Evolutionary conservation across 1,140 invertebrate genomes (phyloP).

Genomic region (Heterodera carotae): DNA sequence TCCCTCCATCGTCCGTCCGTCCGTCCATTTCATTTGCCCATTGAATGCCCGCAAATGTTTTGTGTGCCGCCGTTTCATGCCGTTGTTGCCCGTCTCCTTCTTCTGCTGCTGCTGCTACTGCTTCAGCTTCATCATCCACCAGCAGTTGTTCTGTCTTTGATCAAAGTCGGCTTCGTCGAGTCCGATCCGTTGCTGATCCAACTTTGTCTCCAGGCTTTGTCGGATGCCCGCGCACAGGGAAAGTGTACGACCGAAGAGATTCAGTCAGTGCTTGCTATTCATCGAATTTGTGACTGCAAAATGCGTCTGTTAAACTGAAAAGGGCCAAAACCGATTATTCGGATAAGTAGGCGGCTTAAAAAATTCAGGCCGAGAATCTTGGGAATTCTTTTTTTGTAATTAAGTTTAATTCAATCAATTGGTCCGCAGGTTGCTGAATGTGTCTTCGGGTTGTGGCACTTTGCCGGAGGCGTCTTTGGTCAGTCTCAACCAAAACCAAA

Average conservation of each 20-base stretch:
- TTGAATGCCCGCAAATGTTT: too few species aligned
- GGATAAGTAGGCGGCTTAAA: too few species aligned
- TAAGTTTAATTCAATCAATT: too few species aligned
- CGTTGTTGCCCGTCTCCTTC: background rate
- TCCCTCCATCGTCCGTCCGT: background rate
- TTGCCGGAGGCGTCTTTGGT: background rate
- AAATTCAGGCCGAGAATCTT: too few species aligned
- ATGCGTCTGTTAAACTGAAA: too few species aligned
- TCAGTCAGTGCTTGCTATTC: constrained; percentile 36
- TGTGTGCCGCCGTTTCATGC: too few species aligned
- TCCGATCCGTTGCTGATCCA: constrained; percentile 33
- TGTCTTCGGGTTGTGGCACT: constrained; percentile 16
- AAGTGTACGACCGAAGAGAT: constrained; percentile 37
- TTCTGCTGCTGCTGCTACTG: background rate
- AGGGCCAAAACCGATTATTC: too few species aligned
- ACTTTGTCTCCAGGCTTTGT: constrained; percentile 34
- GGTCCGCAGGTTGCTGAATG: constrained; percentile 41
- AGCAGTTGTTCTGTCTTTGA: background rate
- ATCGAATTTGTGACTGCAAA: too few species aligned
- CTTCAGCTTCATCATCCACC: background rate
- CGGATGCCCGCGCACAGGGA: constrained; percentile 37
- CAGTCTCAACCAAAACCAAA: constrained; percentile 24
- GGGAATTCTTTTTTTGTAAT: too few species aligned
- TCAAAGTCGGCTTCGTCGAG: constrained; percentile 42
- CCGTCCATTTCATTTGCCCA: background rate